These are phyloP conservation scores for Aporrectodea caliginosa DNA, from an alignment of 1,140 invertebrate species.

Conservation along the genomic window DNA sequence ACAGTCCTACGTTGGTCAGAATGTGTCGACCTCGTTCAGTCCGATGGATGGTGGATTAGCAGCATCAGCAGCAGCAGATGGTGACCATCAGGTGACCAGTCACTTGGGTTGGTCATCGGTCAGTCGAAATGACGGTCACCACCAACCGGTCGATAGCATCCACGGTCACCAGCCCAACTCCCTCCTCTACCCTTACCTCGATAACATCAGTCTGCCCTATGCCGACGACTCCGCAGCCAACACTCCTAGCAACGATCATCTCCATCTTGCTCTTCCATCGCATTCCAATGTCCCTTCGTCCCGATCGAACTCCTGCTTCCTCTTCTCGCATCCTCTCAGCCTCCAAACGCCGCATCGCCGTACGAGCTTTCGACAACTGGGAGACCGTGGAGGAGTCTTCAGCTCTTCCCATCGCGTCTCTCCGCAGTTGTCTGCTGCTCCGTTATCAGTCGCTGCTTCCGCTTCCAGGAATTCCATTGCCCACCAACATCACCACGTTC, in stretches of 20 bases:
- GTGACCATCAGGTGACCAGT: no score
- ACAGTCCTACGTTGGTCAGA: no score
- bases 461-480: background rate
- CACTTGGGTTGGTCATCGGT: background rate
- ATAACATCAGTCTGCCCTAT: slow-evolving; percentile 92
- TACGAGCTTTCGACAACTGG: no score
- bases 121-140: background rate
- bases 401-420: background rate
- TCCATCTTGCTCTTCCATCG: background rate
- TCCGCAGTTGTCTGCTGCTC: background rate
- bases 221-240: slow-evolving; percentile 96
- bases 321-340: slow-evolving; percentile 12
- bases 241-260: slow-evolving; percentile 93
- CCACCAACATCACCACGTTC: background rate
- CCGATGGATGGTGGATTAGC: no score
- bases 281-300: background rate
- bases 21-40: no score
- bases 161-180: slow-evolving; percentile 44
- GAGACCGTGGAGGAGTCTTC: background rate
- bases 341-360: background rate
- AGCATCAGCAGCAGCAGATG: no score
- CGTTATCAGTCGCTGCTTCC: background rate
- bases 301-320: background rate
- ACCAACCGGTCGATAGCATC: background rate
- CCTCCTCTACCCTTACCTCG: slow-evolving; percentile 86